Conservation (phyloP, 1,140 invertebrate species). For the Cryptotermes secundus region DNA sequence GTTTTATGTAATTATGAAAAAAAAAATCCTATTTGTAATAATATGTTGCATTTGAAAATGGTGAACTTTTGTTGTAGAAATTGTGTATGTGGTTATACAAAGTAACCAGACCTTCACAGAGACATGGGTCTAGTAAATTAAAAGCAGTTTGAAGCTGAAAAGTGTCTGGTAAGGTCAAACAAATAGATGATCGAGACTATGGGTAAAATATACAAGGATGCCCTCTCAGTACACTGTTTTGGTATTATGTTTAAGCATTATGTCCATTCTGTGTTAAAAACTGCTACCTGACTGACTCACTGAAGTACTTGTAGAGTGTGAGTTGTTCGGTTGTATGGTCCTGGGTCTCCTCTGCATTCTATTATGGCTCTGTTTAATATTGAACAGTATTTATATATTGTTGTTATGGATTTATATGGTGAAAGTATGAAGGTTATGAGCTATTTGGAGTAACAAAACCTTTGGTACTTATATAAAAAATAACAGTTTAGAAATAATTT, state of each 20-base stretch:
- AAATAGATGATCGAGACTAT: no score
- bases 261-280: conserved; percentile 18
- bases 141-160: neutral
- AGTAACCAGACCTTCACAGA: no score
- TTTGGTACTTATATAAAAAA: neutral
- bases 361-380: neutral
- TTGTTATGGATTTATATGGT: neutral
- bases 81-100: no score
- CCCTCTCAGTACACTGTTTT: neutral
- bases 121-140: no score
- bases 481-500: neutral
- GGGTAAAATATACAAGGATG: neutral
- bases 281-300: conserved; percentile 19
- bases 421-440: neutral
- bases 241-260: neutral
- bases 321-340: neutral
- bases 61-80: no score
- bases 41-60: no score
- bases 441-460: neutral
- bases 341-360: neutral
- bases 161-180: neutral
- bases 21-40: no score
- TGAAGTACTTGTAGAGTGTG: conserved; percentile 20
- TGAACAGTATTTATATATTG: neutral
- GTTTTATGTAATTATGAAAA: no score